phyloP scores from a whole-genome alignment of 2,888 invertebrate species.

The Epirrhoe tristata region DNA sequence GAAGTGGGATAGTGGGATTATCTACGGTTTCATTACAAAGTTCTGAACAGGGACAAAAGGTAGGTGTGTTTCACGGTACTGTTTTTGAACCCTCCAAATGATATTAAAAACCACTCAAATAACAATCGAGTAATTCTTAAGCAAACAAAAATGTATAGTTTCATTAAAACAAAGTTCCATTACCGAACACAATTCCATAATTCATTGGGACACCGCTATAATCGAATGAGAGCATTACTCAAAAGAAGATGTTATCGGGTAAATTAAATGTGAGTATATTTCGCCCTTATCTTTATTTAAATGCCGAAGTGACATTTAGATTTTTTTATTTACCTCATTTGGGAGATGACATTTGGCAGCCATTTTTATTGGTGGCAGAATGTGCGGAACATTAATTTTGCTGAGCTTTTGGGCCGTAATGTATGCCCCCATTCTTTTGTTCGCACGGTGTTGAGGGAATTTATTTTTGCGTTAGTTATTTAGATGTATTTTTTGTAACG shows the following conservation, averaged over 20 bases:
- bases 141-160: constrained; percentile 46
- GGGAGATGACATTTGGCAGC: constrained; percentile 78
- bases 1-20: too few relatives aligned
- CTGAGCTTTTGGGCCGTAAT: constrained; percentile 55
- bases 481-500: background rate
- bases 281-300: constrained; percentile 54
- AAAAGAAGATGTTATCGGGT: constrained; percentile 49
- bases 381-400: constrained; percentile 83
- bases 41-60: too few relatives aligned
- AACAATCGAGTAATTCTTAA: constrained; percentile 32
- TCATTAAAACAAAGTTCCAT: constrained; percentile 66
- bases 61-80: background rate
- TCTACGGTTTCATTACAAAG: too few relatives aligned
- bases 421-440: constrained; percentile 58
- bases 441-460: constrained; percentile 32
- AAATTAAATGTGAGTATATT: constrained; percentile 53
- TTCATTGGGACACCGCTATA: constrained; percentile 57
- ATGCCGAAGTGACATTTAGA: constrained; percentile 71
- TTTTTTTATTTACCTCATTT: constrained; percentile 83
- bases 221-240: constrained; percentile 57
- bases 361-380: constrained; percentile 74
- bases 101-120: constrained; percentile 37
- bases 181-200: constrained; percentile 53
- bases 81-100: background rate
- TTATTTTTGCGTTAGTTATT: constrained; percentile 13